Base-by-base conservation (phyloP, 1,140 invertebrate species). In the Drosophila willistoni region DNA sequence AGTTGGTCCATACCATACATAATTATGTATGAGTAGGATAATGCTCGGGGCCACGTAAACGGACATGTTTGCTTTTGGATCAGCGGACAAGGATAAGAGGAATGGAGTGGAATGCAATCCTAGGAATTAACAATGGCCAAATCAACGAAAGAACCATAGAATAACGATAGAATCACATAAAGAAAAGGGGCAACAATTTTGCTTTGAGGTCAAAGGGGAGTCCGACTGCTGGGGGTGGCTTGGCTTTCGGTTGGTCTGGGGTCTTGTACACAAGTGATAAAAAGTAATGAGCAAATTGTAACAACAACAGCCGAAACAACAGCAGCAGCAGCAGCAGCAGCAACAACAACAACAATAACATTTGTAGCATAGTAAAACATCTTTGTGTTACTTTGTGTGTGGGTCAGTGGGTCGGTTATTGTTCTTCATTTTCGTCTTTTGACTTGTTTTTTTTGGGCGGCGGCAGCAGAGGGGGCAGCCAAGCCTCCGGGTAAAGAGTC, bases 281-380 rank as follows among this genome's bases (percentile, higher is more conserved):
- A 87, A 87, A 89, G 83, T 87, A 87, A 87, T 87, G 84, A 87
- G 86, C 84, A 87, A 89, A 87, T 87, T 82, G 76, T 74, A 78
- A 59, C 81, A 84, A 87, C 77, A 87, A 82, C 69, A 29, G 29
- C 29, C 29, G 6, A 66, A 64, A 17, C 44, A 17, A 29, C 29
- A 78, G 55, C 81, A 84, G 89, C 77, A 87, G 79, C 69, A 66
- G 62, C 61, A 69, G 56, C 44, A 59, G 60, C 61, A 59, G n/a
- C 77, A 87, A 79, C 69, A 66, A 64, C 61, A 69, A 60, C 44
- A 59, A 64, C 61, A 59, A 73, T 51, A 47, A 17, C 44, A 17
- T 17, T 36, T 47, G 44, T 51, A 41, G 64, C 29, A 68, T 60
- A 74, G 68, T 86, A 86, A 86, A 86, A 87, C 84, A 86, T 86